Evolutionary conservation across 2,888 invertebrate species (phyloP).

Genomic region (Sicus ferrugineus): DNA sequence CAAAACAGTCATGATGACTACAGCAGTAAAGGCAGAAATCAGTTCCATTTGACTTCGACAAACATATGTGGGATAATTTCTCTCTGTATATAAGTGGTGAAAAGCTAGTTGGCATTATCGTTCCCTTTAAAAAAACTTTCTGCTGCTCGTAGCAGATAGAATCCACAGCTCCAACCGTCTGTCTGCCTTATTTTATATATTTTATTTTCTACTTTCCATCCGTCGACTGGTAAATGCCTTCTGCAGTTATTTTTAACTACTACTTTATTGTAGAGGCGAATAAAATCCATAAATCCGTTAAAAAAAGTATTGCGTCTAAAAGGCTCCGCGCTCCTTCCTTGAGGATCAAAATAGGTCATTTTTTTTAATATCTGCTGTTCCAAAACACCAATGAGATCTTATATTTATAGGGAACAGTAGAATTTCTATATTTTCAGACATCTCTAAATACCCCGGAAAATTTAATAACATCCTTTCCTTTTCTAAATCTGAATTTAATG

Average conservation of each 20-base stretch:
- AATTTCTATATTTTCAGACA: background rate
- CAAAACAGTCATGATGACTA: background rate
- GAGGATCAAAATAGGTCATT: slow-evolving; percentile 2
- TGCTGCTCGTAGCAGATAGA: background rate
- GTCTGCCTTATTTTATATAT: background rate
- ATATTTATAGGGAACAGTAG: background rate
- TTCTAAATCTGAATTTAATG: background rate
- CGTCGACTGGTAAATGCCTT: background rate
- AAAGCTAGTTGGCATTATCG: background rate
- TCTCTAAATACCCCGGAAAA: background rate
- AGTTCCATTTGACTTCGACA: background rate
- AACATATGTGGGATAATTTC: background rate
- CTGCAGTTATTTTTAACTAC: background rate
- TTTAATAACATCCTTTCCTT: background rate
- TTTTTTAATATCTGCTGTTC: background rate
- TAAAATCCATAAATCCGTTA: background rate
- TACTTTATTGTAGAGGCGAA: background rate
- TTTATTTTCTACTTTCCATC: background rate
- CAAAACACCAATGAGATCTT: slow-evolving; percentile 5
- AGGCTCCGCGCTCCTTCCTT: background rate
- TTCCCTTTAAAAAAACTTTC: background rate
- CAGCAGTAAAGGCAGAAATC: background rate
- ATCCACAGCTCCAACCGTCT: slow-evolving; percentile 12
- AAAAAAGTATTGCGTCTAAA: background rate
- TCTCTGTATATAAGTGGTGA: background rate